Percentiles rank a stretch among this genome's conserved stretches.
Evolutionary conservation across 1,140 invertebrate species (phyloP).

Genomic region (Papilio glaucus): DNA sequence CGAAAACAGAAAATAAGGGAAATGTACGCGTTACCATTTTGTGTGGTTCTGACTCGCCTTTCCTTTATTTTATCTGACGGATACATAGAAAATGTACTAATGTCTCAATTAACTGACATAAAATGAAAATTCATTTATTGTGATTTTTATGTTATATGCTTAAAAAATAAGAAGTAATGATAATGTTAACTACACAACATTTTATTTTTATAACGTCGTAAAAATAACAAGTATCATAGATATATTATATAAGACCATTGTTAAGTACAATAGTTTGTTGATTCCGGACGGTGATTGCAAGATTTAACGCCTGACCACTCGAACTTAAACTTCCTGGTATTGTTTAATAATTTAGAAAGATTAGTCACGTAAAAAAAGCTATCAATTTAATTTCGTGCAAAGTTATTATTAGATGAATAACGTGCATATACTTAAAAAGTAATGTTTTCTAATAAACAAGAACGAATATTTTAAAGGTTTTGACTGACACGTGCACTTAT

Average conservation of each 20-base stretch:
- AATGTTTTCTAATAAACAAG: too few species aligned
- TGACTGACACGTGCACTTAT: too few species aligned
- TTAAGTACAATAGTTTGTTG: slow-evolving; percentile 16
- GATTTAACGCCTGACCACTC: not conserved
- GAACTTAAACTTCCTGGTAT: slow-evolving; percentile 1
- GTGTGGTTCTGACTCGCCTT: too few species aligned
- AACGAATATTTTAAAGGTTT: not conserved
- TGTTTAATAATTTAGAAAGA: slow-evolving; percentile 9
- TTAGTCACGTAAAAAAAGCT: not conserved
- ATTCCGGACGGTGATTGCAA: slow-evolving; percentile 40
- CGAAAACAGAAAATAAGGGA: too few species aligned
- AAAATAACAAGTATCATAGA: not conserved
- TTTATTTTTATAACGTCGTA: not conserved
- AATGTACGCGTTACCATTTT: too few species aligned
- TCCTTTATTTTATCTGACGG: too few species aligned
- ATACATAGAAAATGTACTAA: not conserved
- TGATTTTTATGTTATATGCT: not conserved
- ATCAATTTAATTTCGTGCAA: not conserved
- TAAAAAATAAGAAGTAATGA: too few species aligned
- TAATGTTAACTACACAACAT: too few species aligned
- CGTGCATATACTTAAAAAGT: too few species aligned
- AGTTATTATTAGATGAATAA: too few species aligned
- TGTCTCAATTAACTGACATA: too few species aligned
- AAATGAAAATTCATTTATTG: not conserved
- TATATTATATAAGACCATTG: not conserved